Conservation (phyloP, 2,888 invertebrate species). For the Carpatolechia fugitivella region DNA sequence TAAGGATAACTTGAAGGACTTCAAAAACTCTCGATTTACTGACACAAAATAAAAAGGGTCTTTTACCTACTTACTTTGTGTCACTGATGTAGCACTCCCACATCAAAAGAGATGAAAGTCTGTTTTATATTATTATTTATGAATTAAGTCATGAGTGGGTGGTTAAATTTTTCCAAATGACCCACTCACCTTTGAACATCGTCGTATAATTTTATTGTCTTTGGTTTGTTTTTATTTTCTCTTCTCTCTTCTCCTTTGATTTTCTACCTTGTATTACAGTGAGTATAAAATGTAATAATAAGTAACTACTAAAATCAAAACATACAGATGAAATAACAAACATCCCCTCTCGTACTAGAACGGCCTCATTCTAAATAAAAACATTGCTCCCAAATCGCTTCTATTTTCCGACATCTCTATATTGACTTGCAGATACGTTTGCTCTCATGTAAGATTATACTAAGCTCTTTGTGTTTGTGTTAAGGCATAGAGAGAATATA, state of each 20-base stretch:
- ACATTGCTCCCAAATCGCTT: slow-evolving; percentile 74
- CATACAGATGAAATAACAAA: slow-evolving; percentile 67
- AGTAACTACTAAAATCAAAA: slow-evolving; percentile 55
- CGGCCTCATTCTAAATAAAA: slow-evolving; percentile 74
- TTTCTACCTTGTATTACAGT: slow-evolving; percentile 17
- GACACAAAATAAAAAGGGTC: too few relatives aligned
- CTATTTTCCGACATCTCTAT: slow-evolving; percentile 66
- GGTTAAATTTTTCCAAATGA: slow-evolving; percentile 1
- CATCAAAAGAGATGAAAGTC: not conserved
- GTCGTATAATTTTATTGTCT: not conserved
- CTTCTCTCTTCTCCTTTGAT: slow-evolving; percentile 22
- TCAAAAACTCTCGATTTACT: too few relatives aligned
- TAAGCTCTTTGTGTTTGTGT: slow-evolving; percentile 30
- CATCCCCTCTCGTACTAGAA: slow-evolving; percentile 52
- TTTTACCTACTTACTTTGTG: too few relatives aligned
- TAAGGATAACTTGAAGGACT: too few relatives aligned
- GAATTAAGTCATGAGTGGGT: not conserved
- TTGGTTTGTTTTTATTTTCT: slow-evolving; percentile 12
- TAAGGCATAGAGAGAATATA: slow-evolving; percentile 25
- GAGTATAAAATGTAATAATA: slow-evolving; percentile 16
- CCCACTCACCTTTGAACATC: not conserved
- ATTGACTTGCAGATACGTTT: slow-evolving; percentile 29
- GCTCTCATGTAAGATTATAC: slow-evolving; percentile 17
- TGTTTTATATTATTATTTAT: not conserved
- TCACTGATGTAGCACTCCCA: not conserved